phyloP scores from a whole-genome alignment of 1,140 invertebrate genomes.

The Drosophila nebulosa region DNA sequence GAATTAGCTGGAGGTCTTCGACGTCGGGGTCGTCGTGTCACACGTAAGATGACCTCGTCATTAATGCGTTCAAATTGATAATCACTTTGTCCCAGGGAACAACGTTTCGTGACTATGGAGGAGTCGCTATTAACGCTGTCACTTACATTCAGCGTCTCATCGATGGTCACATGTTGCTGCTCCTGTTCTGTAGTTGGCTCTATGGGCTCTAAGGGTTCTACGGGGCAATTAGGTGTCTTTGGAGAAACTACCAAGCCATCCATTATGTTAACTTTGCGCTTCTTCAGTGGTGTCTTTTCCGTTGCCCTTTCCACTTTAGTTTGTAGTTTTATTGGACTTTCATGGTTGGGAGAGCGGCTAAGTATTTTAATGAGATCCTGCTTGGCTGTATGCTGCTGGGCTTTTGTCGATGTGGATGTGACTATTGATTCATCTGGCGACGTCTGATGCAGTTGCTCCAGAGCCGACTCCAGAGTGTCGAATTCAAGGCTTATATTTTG shows the following conservation, averaged over 20 bases:
- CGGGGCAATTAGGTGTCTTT: neutral
- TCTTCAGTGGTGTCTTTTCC: slow-evolving; percentile 29
- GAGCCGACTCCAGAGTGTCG: slow-evolving; percentile 46
- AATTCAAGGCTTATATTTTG: slow-evolving; percentile 30
- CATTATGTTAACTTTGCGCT: slow-evolving; percentile 23
- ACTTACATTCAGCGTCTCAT: slow-evolving; percentile 24
- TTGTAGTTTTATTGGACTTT: slow-evolving; percentile 4
- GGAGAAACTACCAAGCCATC: neutral
- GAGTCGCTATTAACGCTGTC: neutral
- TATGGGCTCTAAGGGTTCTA: no score
- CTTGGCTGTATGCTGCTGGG: slow-evolving; percentile 13
- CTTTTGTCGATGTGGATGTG: slow-evolving; percentile 55
- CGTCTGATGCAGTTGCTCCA: slow-evolving; percentile 47
- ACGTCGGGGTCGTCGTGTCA: slow-evolving; percentile 43
- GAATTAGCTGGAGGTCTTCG: neutral
- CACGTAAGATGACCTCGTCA: slow-evolving; percentile 49
- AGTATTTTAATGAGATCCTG: slow-evolving; percentile 30
- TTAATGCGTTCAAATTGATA: slow-evolving; percentile 71
- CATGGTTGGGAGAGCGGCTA: slow-evolving; percentile 30
- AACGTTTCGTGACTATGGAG: slow-evolving; percentile 57
- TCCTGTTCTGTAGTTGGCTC: neutral
- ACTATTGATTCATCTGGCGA: slow-evolving; percentile 54
- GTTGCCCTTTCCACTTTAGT: neutral
- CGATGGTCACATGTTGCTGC: slow-evolving; percentile 34
- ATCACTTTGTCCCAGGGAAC: slow-evolving; percentile 65